Percentiles rank a stretch among this genome's conserved stretches.
These are phyloP conservation scores for Temnothorax rugatulus DNA, from an alignment of 2,888 invertebrate species.

Conservation along the genomic window DNA sequence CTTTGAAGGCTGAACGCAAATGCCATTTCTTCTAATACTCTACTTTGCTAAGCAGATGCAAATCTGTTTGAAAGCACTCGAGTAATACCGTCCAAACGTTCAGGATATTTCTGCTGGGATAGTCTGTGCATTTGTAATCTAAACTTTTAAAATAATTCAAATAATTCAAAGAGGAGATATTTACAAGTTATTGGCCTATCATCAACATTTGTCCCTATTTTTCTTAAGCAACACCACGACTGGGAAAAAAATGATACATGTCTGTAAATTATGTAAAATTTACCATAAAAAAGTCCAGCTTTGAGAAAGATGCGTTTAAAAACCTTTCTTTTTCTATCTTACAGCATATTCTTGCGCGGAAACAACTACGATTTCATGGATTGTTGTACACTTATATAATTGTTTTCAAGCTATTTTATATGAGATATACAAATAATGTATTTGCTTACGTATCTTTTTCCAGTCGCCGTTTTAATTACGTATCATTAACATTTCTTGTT, in stretches of 20 bases:
- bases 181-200: constrained; percentile 15
- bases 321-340: constrained; percentile 4
- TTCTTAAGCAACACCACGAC: not conserved
- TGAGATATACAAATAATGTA: not conserved
- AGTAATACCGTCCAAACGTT: constrained; percentile 30
- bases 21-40: not conserved
- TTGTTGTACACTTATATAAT: not conserved
- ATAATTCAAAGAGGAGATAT: not conserved
- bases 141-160: constrained; percentile 10
- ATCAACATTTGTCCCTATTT: not conserved
- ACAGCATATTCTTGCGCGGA: not conserved
- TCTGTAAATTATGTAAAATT: constrained; percentile 20
- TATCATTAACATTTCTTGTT: constrained; percentile 43
- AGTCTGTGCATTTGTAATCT: not conserved
- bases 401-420: not conserved
- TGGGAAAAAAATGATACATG: not conserved
- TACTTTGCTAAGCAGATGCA: not conserved
- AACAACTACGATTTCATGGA: not conserved
- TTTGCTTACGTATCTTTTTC: constrained; percentile 2
- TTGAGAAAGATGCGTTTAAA: not conserved
- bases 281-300: not conserved
- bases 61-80: constrained; percentile 6
- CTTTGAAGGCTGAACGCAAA: not conserved
- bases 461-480: not conserved
- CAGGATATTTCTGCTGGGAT: not conserved